Conservation (phyloP, 1,140 invertebrate genomes). For the Pseudachorutes palmiensis region DNA sequence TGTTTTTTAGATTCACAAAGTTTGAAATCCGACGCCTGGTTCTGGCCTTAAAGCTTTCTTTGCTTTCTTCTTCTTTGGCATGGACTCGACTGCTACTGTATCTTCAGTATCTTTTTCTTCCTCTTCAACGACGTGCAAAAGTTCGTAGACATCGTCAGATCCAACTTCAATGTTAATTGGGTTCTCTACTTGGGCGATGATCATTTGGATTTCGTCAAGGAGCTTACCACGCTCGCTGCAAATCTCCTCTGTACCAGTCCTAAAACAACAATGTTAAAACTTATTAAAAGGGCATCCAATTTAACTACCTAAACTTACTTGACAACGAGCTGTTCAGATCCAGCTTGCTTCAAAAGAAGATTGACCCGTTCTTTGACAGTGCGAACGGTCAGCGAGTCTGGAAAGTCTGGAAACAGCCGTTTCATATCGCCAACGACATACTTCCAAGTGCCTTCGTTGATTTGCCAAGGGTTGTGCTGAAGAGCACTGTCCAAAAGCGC, state of each 20-base stretch:
- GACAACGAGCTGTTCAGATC: neutral
- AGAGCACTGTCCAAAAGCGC: too few species aligned
- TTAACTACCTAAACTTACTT: neutral
- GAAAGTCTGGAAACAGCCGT: too few species aligned
- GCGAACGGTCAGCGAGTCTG: neutral
- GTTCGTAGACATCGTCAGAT: neutral
- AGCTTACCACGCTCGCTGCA: neutral
- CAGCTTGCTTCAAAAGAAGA: neutral
- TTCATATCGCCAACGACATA: too few species aligned
- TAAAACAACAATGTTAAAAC: neutral
- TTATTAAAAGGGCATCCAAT: neutral
- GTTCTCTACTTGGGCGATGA: neutral
- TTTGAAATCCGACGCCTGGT: neutral
- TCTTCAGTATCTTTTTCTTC: neutral
- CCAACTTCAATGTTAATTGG: neutral
- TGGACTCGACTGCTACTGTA: neutral
- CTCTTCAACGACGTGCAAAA: neutral
- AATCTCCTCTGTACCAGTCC: neutral
- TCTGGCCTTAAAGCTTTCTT: neutral
- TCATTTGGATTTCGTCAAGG: neutral
- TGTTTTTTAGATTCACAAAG: neutral
- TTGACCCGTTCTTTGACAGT: neutral
- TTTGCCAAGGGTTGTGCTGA: too few species aligned
- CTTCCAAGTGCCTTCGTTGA: too few species aligned
- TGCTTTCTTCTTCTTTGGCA: neutral